Base-by-base conservation (phyloP, 2,113 vertebrate species). In the Egretta garzetta region DNA sequence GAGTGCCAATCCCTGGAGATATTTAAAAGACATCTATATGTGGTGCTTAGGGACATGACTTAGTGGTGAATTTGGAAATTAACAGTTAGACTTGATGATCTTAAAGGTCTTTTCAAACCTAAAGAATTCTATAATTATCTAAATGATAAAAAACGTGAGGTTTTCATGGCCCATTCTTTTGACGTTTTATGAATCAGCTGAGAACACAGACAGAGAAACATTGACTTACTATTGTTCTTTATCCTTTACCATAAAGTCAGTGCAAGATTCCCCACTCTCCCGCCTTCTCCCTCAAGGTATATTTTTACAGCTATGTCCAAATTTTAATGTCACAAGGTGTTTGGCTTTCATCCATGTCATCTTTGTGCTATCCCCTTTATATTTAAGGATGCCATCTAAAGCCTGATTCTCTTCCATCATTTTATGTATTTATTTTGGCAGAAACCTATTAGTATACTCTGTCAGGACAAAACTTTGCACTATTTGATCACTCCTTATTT, bases 401-500 rank as follows among this genome's bases (percentile, higher is more conserved):
- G 49, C 27, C 70, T 82, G 33, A 85, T 86, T 91, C 13, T 88
- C 47, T 80, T 94, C 67, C 30, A 56, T 71, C 3, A 39, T 80
- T 84, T 88, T 71, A 72, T 47, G 19, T 30, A 75, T 76, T 80
- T 88, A 75, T 88, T 95, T 96, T 96, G 93, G 43, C 56, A 76
- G 45, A 68, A 95, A 96, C 80, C 64, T 96, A 96, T 97, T 97
- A 98, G 90, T 96, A 96, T 93, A 98, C 70, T 95, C 93, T 98
- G 94, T 98, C 97, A 98, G 97, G 97, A 97, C 96, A 98, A 98
- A 98, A 98, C 85, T 98, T 98, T 96, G 91, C 95, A 93, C 91
- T 97, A 94, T 98, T 98, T 98, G 97, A 98, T 98, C 97, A 97
- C 93, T 98, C 81, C 97, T 98, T 96, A 98, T 98, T 98, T 98